Conservation (phyloP, 2,888 invertebrate species). For the Meghimatium bilineatum region DNA sequence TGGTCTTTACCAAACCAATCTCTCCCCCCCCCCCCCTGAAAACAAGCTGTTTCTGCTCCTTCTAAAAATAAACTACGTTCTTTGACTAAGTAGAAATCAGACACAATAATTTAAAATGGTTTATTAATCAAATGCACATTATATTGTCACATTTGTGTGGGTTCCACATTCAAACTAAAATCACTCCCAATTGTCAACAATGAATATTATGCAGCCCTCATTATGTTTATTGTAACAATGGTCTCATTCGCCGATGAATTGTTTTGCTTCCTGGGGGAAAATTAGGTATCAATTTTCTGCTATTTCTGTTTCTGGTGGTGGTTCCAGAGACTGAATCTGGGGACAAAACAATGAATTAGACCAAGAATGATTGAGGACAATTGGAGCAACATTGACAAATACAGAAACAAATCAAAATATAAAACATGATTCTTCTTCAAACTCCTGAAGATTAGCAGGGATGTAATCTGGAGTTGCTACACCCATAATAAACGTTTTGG, state of each 20-base stretch:
- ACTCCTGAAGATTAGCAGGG: no score
- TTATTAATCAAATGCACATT: not conserved
- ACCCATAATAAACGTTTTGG: no score
- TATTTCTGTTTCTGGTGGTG: conserved; percentile 58
- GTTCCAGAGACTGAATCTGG: conserved; percentile 63
- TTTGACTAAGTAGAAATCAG: not conserved
- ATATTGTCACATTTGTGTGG: no score
- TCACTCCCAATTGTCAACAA: not conserved
- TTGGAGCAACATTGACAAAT: not conserved
- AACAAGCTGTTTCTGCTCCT: no score
- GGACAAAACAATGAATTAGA: conserved; percentile 26
- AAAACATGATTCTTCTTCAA: no score
- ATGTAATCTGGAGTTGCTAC: no score
- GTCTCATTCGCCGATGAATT: not conserved
- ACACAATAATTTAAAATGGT: not conserved
- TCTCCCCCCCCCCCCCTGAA: no score
- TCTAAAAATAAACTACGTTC: no score
- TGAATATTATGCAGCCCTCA: not conserved
- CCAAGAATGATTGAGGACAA: not conserved
- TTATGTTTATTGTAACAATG: not conserved
- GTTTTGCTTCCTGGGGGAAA: no score
- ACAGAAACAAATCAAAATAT: no score
- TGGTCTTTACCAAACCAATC: no score
- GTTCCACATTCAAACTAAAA: not conserved
- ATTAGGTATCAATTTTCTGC: conserved; percentile 55